Evolutionary conservation across 2,888 invertebrate species (phyloP).

Genomic region (Dioctria linearis): DNA sequence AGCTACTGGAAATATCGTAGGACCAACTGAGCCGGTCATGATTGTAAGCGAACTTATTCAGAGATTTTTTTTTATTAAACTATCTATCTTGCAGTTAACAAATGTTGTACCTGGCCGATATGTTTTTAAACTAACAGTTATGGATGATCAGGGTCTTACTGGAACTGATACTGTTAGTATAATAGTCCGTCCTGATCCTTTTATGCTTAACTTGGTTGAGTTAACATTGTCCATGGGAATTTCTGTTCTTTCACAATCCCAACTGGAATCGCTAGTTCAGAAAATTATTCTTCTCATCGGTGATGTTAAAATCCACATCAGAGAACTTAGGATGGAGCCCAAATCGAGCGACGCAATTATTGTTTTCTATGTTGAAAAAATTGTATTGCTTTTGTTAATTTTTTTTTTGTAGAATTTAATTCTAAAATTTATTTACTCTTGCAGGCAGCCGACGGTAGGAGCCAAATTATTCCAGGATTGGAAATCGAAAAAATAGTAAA

Average conservation of each 20-base stretch:
- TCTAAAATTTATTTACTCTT: slow-evolving; percentile 61
- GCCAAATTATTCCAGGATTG: slow-evolving; percentile 73
- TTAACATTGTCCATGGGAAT: slow-evolving; percentile 85
- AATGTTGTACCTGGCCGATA: slow-evolving; percentile 90
- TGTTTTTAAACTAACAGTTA: slow-evolving; percentile 90
- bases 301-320: slow-evolving; percentile 77
- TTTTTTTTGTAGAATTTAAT: not conserved
- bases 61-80: slow-evolving; percentile 7
- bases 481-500: slow-evolving; percentile 79
- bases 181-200: slow-evolving; percentile 84
- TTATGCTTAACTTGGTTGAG: slow-evolving; percentile 84
- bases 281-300: slow-evolving; percentile 85
- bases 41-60: slow-evolving; percentile 72
- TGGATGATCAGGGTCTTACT: slow-evolving; percentile 89
- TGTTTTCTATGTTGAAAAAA: slow-evolving; percentile 79
- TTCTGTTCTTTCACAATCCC: slow-evolving; percentile 76
- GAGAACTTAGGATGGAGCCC: slow-evolving; percentile 75
- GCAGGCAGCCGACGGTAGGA: slow-evolving; percentile 64
- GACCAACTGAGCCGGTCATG: slow-evolving; percentile 82
- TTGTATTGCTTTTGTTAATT: slow-evolving; percentile 68
- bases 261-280: slow-evolving; percentile 79
- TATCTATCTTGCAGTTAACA: slow-evolving; percentile 75
- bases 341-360: slow-evolving; percentile 77
- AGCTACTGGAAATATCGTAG: slow-evolving; percentile 87
- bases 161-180: slow-evolving; percentile 88